Conservation (phyloP, 2,113 vertebrate species). For the Microtus ochrogaster region DNA sequence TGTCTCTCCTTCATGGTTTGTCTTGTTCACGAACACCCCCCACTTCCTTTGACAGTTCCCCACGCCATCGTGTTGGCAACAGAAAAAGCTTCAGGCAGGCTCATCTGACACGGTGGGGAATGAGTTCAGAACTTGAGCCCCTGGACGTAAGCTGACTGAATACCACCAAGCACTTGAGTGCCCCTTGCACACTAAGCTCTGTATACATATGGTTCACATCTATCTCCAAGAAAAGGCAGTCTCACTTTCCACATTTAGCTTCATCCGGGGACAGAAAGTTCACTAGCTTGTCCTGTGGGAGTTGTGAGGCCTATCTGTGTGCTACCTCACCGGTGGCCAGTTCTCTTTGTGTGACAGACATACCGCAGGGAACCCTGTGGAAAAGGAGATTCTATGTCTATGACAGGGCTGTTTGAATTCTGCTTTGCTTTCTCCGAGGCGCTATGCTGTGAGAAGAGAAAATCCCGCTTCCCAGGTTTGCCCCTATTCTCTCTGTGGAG, state of each 20-base stretch:
- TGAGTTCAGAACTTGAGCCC: conserved; percentile 58
- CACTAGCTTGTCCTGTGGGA: neutral
- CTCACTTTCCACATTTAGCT: neutral
- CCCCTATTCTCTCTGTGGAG: neutral
- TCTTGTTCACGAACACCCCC: conserved; percentile 46
- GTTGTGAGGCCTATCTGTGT: neutral
- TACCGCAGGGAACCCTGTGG: neutral
- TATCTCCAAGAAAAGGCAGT: conserved; percentile 6
- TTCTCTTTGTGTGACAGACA: neutral
- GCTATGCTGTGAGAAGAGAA: neutral
- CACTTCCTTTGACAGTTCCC: conserved; percentile 56
- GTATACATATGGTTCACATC: neutral
- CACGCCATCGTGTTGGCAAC: neutral
- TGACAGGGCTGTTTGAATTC: neutral
- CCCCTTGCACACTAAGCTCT: neutral
- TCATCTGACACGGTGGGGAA: conserved; percentile 35
- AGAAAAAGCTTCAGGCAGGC: conserved; percentile 64
- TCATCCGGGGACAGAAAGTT: conserved; percentile 11
- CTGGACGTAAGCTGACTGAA: neutral
- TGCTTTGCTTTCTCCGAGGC: neutral
- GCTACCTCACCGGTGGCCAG: neutral
- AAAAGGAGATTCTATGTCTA: conserved; percentile 8
- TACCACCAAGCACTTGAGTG: neutral
- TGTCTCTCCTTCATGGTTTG: neutral
- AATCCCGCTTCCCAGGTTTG: neutral